Percentiles rank a stretch among this genome's conserved stretches.
Conservation (phyloP, 1,140 invertebrate species). For the Sweltsa coloradensis region DNA sequence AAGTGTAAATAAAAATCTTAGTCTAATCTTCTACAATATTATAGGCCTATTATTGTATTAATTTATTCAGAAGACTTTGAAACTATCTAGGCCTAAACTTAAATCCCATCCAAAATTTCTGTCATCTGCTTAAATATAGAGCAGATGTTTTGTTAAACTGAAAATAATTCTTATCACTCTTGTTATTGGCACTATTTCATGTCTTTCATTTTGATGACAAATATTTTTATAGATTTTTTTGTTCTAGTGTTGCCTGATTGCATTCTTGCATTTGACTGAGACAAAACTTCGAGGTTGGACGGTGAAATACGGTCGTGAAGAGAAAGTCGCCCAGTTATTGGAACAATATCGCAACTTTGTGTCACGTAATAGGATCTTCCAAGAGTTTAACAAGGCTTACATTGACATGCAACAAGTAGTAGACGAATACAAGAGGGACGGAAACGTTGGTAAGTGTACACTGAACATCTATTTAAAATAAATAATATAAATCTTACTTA, state of each 20-base stretch:
- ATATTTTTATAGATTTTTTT: conserved; percentile 13
- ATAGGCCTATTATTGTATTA: too few species aligned
- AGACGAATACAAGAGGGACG: conserved; percentile 80
- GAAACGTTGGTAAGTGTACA: conserved; percentile 54
- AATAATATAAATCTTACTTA: too few species aligned
- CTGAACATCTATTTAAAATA: too few species aligned
- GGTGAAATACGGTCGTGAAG: conserved; percentile 72
- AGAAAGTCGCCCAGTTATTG: conserved; percentile 69
- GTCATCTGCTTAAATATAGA: too few species aligned
- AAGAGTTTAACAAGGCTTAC: conserved; percentile 87
- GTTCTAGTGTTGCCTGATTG: conserved; percentile 69
- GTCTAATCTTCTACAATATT: too few species aligned
- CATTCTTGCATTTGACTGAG: conserved; percentile 80
- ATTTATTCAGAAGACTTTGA: too few species aligned
- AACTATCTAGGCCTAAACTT: too few species aligned
- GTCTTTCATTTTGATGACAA: conserved; percentile 4
- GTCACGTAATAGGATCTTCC: conserved; percentile 80
- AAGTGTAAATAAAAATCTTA: too few species aligned
- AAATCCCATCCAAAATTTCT: too few species aligned
- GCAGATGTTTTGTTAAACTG: too few species aligned
- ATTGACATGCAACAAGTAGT: conserved; percentile 83
- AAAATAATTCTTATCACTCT: too few species aligned
- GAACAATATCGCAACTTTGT: conserved; percentile 88
- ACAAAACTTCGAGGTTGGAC: conserved; percentile 80
- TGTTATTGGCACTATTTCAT: too few species aligned